These are phyloP conservation scores for Piscicola geometra DNA, from an alignment of 2,888 invertebrate genomes.

Conservation along the genomic window DNA sequence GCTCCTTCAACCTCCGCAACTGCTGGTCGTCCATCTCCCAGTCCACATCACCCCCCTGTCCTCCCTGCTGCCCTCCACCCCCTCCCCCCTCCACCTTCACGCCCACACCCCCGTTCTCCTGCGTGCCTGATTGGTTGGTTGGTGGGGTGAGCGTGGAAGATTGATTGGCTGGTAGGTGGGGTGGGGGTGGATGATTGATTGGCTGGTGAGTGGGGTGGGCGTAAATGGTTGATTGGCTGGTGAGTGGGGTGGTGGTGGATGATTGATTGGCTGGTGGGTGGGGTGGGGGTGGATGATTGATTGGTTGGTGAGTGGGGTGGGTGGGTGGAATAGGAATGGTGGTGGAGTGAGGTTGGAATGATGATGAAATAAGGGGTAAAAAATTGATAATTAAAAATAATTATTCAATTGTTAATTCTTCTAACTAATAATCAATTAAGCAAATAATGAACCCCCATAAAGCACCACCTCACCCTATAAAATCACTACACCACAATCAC, in stretches of 20 bases:
- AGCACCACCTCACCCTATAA: not conserved
- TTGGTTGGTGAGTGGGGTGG: no score
- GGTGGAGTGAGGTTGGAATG: not conserved
- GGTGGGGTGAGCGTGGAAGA: not conserved
- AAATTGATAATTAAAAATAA: not conserved
- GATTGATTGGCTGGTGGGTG: no score
- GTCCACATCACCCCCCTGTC: conserved; percentile 46
- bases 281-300: no score
- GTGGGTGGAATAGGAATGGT: no score
- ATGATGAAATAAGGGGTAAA: not conserved
- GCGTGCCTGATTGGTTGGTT: no score
- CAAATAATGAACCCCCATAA: not conserved
- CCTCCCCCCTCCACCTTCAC: conserved; percentile 4
- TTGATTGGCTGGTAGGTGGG: no score
- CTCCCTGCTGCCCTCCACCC: not conserved
- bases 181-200: not conserved
- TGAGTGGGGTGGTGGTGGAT: no score
- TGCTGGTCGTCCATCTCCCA: conserved; percentile 53
- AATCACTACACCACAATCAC: not conserved
- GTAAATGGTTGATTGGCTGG: no score
- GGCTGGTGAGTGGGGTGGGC: no score
- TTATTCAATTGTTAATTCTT: not conserved
- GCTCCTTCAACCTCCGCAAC: conserved; percentile 53
- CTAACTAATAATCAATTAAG: not conserved
- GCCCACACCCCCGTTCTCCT: not conserved